A percentile compares a stretch with the other conserved stretches of the same genome.
Evolutionary conservation across 2,113 vertebrate species (phyloP).

Genomic region (Gymnarchus niloticus): DNA sequence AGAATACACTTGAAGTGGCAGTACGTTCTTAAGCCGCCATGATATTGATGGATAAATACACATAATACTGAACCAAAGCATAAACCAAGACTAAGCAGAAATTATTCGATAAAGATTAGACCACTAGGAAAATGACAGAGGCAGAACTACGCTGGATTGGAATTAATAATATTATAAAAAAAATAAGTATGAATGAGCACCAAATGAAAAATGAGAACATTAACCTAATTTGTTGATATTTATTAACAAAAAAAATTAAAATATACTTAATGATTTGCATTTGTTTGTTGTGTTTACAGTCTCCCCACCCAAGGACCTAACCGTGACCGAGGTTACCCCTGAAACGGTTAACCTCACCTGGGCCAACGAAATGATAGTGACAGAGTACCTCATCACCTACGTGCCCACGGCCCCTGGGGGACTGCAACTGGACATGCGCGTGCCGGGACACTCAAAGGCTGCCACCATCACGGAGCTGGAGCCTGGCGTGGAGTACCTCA

Average conservation of each 20-base stretch:
- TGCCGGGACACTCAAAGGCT: slow-evolving; percentile 78
- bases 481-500: slow-evolving; percentile 89
- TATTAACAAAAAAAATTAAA: neutral
- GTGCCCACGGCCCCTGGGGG: slow-evolving; percentile 77
- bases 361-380: slow-evolving; percentile 86
- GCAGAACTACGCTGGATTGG: neutral
- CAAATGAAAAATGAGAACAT: neutral
- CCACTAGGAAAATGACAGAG: neutral
- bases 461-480: slow-evolving; percentile 83
- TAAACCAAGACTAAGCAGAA: neutral
- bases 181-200: neutral
- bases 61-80: neutral
- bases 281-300: slow-evolving; percentile 60
- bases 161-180: neutral
- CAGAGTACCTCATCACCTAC: slow-evolving; percentile 80
- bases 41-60: neutral
- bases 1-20: neutral
- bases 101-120: neutral
- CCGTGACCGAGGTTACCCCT: slow-evolving; percentile 76
- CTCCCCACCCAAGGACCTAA: slow-evolving; percentile 82
- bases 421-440: slow-evolving; percentile 80
- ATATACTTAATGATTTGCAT: neutral
- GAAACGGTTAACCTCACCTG: slow-evolving; percentile 87
- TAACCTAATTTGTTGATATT: neutral
- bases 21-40: neutral